phyloP scores from a whole-genome alignment of 2,797 vertebrate genomes.

The Cryptoprocta ferox region DNA sequence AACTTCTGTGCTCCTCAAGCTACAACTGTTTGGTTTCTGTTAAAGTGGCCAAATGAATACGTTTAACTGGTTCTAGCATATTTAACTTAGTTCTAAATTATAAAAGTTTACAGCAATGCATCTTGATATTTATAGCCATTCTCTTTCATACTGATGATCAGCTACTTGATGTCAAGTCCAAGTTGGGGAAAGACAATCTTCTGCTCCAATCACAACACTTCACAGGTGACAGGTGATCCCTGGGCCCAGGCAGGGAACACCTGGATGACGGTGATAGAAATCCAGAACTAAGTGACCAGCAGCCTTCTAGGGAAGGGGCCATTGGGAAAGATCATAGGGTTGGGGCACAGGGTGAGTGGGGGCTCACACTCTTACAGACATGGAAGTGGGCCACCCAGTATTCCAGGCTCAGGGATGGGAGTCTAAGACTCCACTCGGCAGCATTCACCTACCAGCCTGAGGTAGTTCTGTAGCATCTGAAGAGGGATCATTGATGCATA shows the following conservation, averaged over 20 bases:
- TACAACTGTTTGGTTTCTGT: not conserved
- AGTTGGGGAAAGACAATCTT: not conserved
- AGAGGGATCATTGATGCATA: constrained; percentile 94
- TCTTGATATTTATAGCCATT: not conserved
- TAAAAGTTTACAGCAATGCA: not conserved
- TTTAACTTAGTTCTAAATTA: constrained; percentile 20
- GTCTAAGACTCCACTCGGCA: accelerated
- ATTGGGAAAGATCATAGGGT: not conserved
- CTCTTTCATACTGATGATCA: not conserved
- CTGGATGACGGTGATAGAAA: not conserved
- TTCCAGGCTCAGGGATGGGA: not conserved
- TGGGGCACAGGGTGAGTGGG: not conserved
- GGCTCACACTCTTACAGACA: not conserved
- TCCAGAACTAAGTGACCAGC: not conserved
- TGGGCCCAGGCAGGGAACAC: not conserved
- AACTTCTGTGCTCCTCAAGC: not conserved
- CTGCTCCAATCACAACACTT: not conserved
- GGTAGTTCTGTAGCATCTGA: constrained; percentile 95
- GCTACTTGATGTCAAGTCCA: not conserved
- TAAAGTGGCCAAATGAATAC: not conserved
- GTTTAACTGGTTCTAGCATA: not conserved
- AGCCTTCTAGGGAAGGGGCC: not conserved
- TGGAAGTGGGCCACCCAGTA: no score
- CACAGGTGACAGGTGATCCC: not conserved
- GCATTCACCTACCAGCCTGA: constrained; percentile 91